Evolutionary conservation across 2,113 vertebrate genomes (phyloP).

Genomic region (Lycocorax pyrrhopterus): DNA sequence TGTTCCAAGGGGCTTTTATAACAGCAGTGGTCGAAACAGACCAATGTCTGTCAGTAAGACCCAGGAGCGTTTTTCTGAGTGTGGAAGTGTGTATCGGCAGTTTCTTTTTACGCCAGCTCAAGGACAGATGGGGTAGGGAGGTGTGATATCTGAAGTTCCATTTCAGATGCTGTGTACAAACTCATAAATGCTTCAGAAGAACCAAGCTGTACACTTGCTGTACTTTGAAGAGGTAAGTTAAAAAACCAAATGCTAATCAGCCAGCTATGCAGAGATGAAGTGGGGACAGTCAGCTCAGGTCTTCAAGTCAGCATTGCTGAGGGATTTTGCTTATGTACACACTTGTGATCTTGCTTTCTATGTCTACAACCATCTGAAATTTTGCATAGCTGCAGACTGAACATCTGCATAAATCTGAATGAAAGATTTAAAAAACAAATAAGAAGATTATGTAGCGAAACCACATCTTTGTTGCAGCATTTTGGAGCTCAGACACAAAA

Average conservation of each 20-base stretch:
- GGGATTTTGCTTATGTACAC: slow-evolving; percentile 51
- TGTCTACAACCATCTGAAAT: slow-evolving; percentile 25
- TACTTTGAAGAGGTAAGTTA: slow-evolving; percentile 45
- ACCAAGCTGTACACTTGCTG: not conserved
- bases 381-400: slow-evolving; percentile 47
- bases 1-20: not conserved
- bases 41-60: not conserved
- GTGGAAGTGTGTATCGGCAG: not conserved
- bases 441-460: slow-evolving; percentile 46
- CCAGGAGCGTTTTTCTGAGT: not conserved
- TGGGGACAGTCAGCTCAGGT: slow-evolving; percentile 31
- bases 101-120: not conserved
- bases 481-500: slow-evolving; percentile 34
- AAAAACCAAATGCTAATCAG: slow-evolving; percentile 34
- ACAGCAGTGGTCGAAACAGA: not conserved
- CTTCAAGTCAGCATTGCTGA: slow-evolving; percentile 20
- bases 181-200: not conserved
- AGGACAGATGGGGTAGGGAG: not conserved
- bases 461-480: not conserved
- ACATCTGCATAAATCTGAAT: slow-evolving; percentile 51
- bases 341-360: not conserved
- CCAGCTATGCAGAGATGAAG: not conserved
- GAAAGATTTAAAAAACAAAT: slow-evolving; percentile 32
- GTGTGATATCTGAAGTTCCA: not conserved
- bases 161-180: not conserved